Evolutionary conservation across 2,797 vertebrate species (phyloP).

Genomic region (Pangasius sanitwongsei): DNA sequence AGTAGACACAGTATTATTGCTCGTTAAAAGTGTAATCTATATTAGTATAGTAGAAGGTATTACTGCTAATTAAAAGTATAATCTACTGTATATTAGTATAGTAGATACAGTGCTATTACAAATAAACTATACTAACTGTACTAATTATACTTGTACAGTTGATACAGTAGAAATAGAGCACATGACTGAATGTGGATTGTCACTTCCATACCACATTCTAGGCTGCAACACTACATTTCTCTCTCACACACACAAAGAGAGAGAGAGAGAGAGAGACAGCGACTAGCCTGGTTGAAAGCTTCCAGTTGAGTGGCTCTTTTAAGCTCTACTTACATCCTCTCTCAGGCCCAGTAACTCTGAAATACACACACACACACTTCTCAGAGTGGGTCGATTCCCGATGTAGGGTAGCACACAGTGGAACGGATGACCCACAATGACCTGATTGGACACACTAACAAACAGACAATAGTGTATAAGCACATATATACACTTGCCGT

Average conservation of each 20-base stretch:
- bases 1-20: too few species aligned
- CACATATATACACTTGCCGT: neutral
- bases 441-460: neutral
- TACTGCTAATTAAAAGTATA: neutral
- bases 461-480: neutral
- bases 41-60: neutral
- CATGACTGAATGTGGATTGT: neutral
- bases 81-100: neutral
- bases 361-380: slow-evolving; percentile 35
- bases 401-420: slow-evolving; percentile 43
- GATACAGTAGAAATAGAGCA: neutral
- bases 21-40: too few species aligned
- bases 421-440: slow-evolving; percentile 52
- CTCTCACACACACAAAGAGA: neutral
- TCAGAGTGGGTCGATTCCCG: slow-evolving; percentile 54
- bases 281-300: slow-evolving; percentile 28
- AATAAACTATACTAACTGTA: neutral
- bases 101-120: neutral
- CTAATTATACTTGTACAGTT: neutral
- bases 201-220: neutral
- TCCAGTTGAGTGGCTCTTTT: slow-evolving; percentile 43
- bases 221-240: neutral
- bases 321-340: slow-evolving; percentile 40
- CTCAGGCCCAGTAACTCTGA: slow-evolving; percentile 8
- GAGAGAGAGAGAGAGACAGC: neutral